Percentiles rank a stretch among this genome's conserved stretches.
Evolutionary conservation across 2,888 invertebrate genomes (phyloP).

Genomic region (Apoda limacodes): DNA sequence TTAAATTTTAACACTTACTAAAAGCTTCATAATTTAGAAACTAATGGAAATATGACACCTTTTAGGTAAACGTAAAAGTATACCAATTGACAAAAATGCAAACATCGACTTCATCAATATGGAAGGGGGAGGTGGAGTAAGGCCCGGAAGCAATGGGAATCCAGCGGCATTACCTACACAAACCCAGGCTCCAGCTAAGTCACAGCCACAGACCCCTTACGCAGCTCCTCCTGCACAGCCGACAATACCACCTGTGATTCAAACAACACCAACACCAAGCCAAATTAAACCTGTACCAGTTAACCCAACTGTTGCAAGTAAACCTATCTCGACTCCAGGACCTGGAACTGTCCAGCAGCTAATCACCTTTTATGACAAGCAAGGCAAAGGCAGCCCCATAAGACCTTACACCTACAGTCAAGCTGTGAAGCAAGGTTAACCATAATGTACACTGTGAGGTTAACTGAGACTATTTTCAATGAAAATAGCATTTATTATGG

Average conservation of each 20-base stretch:
- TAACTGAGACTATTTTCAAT: slow-evolving; percentile 1
- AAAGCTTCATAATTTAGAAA: too few species aligned
- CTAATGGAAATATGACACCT: too few species aligned
- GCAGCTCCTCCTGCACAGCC: slow-evolving; percentile 17
- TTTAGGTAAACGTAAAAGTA: too few species aligned
- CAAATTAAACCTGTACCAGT: slow-evolving; percentile 43
- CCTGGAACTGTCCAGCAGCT: slow-evolving; percentile 52
- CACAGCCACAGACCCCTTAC: slow-evolving; percentile 11
- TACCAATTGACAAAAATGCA: slow-evolving; percentile 50
- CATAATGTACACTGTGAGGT: background rate
- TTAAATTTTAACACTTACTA: too few species aligned
- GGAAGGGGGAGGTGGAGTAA: slow-evolving; percentile 39
- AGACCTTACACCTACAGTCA: slow-evolving; percentile 57
- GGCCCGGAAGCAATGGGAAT: slow-evolving; percentile 19
- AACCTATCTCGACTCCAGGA: slow-evolving; percentile 47
- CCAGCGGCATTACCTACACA: slow-evolving; percentile 1
- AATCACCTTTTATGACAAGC: slow-evolving; percentile 50
- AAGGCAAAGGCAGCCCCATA: slow-evolving; percentile 50
- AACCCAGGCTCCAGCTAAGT: slow-evolving; percentile 1
- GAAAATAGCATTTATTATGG: too few species aligned
- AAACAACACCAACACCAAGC: slow-evolving; percentile 21
- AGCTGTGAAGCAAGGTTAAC: slow-evolving; percentile 57
- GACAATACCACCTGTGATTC: slow-evolving; percentile 11
- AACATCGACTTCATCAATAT: slow-evolving; percentile 58
- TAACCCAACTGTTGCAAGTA: slow-evolving; percentile 31